Base-by-base conservation (phyloP, 1,140 invertebrate species). In the Hydropsyche tenuis region DNA sequence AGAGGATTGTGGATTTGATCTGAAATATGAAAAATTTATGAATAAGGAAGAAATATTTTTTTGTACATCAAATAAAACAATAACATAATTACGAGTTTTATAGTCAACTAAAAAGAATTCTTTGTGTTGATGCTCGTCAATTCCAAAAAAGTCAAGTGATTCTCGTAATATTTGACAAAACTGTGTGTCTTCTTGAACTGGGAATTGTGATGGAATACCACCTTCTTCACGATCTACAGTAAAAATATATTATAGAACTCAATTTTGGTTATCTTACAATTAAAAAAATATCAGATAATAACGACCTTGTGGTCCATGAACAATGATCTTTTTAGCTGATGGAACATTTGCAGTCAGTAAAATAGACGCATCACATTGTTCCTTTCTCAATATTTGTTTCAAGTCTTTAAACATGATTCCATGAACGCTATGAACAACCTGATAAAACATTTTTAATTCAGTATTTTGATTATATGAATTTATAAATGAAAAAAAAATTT, bases 351-450 rank as follows among this genome's bases (percentile, higher is more conserved):
- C 98, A 1, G 97, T 99, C 0, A 99, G 87, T 62, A 99, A 85
- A 75, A 99, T 94, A 0, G 96, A 97, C 0, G 97, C 96, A 85
- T 99, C 98, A 82, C 97, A 99, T 81, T 99, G 98, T 82, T 99
- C 98, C 82, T 99, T 99, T 72, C 98, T 89, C 72, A 99, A 84
- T 73, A 98, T 99, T 86, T 99, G 97, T 80, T 99, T 99, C 12
- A 99, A 85, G 85, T 99, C 98, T 86, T 99, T 99, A 79, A 99
- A 99, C 91, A 98, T 98, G 72, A 99, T 97, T 45, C 97, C 98
- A 81, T 99, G 96, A 0, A 99, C 97, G 81, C 95, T 96, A 75
- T 95, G 93, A 0, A 98, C 96, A 48, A 98, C 92, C 93, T 95
- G 77, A 75, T 82, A 82, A 74, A 69, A 75, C 30, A 51, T 27